phyloP scores from a whole-genome alignment of 2,113 vertebrate species.

The Helogale parvula region DNA sequence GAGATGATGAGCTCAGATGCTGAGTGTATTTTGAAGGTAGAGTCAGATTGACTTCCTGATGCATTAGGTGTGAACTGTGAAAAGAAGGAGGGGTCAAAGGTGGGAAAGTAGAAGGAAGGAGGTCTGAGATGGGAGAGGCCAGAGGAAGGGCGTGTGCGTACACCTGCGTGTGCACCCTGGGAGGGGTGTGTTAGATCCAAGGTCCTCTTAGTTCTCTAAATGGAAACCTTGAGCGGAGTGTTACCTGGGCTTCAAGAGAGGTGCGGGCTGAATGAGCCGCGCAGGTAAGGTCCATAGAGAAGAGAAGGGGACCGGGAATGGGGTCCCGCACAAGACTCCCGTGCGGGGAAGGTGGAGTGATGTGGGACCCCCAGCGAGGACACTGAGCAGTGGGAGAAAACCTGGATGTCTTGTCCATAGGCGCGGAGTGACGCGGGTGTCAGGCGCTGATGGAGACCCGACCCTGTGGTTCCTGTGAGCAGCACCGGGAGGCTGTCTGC shows the following conservation, averaged over 20 bases:
- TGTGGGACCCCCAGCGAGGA: background rate
- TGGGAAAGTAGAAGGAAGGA: background rate
- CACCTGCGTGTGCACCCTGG: background rate
- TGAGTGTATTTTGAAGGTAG: background rate
- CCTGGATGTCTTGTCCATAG: background rate
- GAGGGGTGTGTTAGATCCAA: background rate
- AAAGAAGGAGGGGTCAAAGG: background rate
- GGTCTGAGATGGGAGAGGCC: background rate
- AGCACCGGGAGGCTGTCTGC: accelerated
- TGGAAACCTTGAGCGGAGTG: accelerated
- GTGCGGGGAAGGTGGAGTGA: no score
- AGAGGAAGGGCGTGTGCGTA: background rate
- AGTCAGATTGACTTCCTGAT: background rate
- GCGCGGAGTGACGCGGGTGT: accelerated
- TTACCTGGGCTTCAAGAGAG: background rate
- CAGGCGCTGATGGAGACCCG: no score
- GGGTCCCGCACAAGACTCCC: no score
- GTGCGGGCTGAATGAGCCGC: background rate
- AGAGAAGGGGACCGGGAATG: background rate
- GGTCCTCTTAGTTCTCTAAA: background rate
- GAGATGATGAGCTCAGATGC: background rate
- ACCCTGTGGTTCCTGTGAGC: accelerated
- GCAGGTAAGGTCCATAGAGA: accelerated
- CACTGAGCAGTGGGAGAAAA: background rate
- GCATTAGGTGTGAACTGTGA: background rate